Percentiles rank a stretch among this genome's conserved stretches.
These are phyloP conservation scores for Nemotelus pantherinus DNA, from an alignment of 2,888 invertebrate genomes.

Conservation along the genomic window DNA sequence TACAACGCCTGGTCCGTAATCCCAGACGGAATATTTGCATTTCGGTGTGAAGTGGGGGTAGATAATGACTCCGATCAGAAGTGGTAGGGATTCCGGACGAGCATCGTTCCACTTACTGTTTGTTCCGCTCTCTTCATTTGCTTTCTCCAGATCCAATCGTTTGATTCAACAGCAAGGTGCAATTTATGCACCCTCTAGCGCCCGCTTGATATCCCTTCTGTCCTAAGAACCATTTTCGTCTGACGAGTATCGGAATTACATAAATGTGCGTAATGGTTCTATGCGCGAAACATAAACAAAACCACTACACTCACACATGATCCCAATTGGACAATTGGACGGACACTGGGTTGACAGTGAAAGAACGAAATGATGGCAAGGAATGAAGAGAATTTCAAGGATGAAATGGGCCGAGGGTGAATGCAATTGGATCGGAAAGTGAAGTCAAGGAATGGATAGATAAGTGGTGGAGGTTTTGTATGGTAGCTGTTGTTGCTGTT, in stretches of 20 bases:
- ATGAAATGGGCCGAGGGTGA: neutral
- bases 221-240: slow-evolving; percentile 8
- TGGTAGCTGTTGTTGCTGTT: too few species aligned
- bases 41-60: neutral
- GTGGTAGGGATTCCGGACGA: slow-evolving; percentile 29
- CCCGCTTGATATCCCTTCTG: slow-evolving; percentile 4
- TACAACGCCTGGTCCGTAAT: neutral
- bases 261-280: slow-evolving; percentile 47
- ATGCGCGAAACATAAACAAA: slow-evolving; percentile 47
- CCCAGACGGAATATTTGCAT: too few species aligned
- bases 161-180: slow-evolving; percentile 33
- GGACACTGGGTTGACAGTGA: slow-evolving; percentile 11
- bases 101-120: slow-evolving; percentile 2
- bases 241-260: slow-evolving; percentile 46
- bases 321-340: slow-evolving; percentile 26
- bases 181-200: neutral
- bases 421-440: neutral
- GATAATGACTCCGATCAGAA: neutral
- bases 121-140: slow-evolving; percentile 27
- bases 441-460: too few species aligned
- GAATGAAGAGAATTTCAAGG: slow-evolving; percentile 29
- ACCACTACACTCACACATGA: slow-evolving; percentile 26
- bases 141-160: slow-evolving; percentile 20
- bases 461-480: too few species aligned
- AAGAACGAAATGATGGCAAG: slow-evolving; percentile 18